Conservation (phyloP, 1,140 invertebrate genomes). For the Drosophila ercepeae region DNA sequence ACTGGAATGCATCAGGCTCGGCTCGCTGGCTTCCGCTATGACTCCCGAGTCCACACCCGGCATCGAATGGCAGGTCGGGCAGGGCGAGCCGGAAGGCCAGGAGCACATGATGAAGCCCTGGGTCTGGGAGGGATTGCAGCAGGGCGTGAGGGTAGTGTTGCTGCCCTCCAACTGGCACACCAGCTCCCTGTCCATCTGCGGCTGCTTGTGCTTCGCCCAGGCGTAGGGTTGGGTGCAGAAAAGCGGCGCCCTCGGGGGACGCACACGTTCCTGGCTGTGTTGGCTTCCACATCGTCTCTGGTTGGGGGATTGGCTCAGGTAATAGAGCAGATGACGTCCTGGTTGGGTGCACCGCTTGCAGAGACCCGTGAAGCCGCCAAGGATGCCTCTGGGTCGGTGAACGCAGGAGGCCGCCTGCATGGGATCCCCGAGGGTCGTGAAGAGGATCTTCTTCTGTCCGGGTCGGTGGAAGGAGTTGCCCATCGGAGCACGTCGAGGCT, state of each 20-base stretch:
- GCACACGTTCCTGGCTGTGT: not conserved
- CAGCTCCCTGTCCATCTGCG: not conserved
- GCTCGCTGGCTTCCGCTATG: not conserved
- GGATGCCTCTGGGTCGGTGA: not conserved
- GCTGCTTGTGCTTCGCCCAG: not conserved
- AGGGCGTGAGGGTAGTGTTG: slow-evolving; percentile 26
- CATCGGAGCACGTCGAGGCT: too few species aligned
- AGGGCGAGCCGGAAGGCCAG: too few species aligned
- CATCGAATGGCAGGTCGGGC: too few species aligned
- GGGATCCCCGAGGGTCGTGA: not conserved
- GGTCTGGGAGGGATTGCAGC: too few species aligned
- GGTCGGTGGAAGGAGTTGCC: not conserved
- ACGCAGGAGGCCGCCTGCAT: not conserved
- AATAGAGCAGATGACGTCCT: slow-evolving; percentile 56
- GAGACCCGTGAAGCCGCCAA: slow-evolving; percentile 13
- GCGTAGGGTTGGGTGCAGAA: not conserved
- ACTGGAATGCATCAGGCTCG: not conserved
- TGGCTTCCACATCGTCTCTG: not conserved
- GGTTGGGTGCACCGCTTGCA: slow-evolving; percentile 29
- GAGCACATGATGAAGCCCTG: too few species aligned
- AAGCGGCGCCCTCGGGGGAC: not conserved
- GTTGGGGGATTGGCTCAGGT: slow-evolving; percentile 7
- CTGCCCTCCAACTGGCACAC: not conserved
- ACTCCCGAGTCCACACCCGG: too few species aligned
- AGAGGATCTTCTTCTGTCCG: not conserved